A percentile compares a stretch with the other conserved stretches of the same genome.
phyloP scores from a whole-genome alignment of 1,140 invertebrate species.

The Drosophila ironensis region DNA sequence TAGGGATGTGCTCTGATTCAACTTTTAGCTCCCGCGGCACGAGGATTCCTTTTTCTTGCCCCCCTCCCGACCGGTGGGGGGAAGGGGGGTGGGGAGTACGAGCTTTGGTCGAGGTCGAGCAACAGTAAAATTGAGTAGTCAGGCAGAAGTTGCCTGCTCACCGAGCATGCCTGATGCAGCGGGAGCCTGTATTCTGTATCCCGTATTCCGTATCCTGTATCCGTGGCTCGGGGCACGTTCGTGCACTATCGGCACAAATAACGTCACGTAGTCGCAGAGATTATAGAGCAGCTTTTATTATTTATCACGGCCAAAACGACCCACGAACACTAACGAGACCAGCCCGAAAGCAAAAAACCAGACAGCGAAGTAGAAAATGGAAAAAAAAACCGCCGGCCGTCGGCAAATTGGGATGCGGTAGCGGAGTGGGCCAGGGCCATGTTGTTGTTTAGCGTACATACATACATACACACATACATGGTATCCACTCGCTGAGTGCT shows the following conservation, averaged over 20 bases:
- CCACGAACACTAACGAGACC: slow-evolving; percentile 77
- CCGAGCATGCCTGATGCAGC: slow-evolving; percentile 54
- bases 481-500: slow-evolving; percentile 13
- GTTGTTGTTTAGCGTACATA: no score
- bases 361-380: neutral
- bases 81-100: neutral
- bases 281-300: slow-evolving; percentile 82
- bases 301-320: slow-evolving; percentile 75
- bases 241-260: slow-evolving; percentile 81
- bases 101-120: slow-evolving; percentile 19
- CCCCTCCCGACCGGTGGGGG: slow-evolving; percentile 2
- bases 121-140: slow-evolving; percentile 71
- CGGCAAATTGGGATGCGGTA: slow-evolving; percentile 16
- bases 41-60: slow-evolving; percentile 34
- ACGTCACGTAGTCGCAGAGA: slow-evolving; percentile 82
- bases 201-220: neutral
- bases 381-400: slow-evolving; percentile 66
- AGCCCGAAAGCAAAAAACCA: slow-evolving; percentile 10
- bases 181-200: slow-evolving; percentile 4
- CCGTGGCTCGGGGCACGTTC: slow-evolving; percentile 59
- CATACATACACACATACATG: no score
- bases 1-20: slow-evolving; percentile 82
- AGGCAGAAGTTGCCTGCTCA: slow-evolving; percentile 40
- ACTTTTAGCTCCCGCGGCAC: slow-evolving; percentile 67
- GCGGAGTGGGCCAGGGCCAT: neutral